Base-by-base conservation (phyloP, 1,140 invertebrate genomes). In the Phortica variegata region DNA sequence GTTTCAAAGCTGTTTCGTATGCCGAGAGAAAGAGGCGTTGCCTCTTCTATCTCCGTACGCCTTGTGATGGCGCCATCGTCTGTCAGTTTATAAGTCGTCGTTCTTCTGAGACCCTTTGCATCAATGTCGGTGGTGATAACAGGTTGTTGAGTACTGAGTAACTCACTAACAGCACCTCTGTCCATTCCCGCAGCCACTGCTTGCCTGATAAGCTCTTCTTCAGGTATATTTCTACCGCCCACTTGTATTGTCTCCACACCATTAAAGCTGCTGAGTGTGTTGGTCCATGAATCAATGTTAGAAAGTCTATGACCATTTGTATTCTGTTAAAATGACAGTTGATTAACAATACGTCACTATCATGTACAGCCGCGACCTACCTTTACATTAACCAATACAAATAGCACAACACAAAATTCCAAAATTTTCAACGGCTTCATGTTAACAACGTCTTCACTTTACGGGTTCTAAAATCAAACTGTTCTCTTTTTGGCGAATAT, bases 131-230 rank as follows among this genome's bases (percentile, higher is more conserved):
- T 66, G 34, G 52, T 34, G 17, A 53, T 34, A 36, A 62, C 41
- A 13, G 65, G 65, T 33, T 60, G 31, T 17, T 46, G 45, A 26
- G 48, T 54, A 1, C 48, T 41, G 52, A 66, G 57, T 18, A 70
- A 18, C 41, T 70, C 54, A 0, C 17, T 26, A 36, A 70, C 20
- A 3, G 26, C 38, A 19, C 13, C 17, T 12, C 44, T 38, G 38
- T 55, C 51, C 21, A 68, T 34, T 12, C 59, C 59, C 19, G 54
- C 9, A 3, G 12, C 12, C 3, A 38, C 39, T 32, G 63, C 63
- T 16, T 49, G 51, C 12, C 42, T 17, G 36, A 44, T 49, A 3
- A 61, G 37, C 0, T 19, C 18, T 8, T 43, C 26, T 26, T 58
- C 49, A 12, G 58, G 56, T 15, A 15, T 12, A 1, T n/a, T 26